phyloP scores from a whole-genome alignment of 2,888 invertebrate genomes.

The Seira sanloemensis region DNA sequence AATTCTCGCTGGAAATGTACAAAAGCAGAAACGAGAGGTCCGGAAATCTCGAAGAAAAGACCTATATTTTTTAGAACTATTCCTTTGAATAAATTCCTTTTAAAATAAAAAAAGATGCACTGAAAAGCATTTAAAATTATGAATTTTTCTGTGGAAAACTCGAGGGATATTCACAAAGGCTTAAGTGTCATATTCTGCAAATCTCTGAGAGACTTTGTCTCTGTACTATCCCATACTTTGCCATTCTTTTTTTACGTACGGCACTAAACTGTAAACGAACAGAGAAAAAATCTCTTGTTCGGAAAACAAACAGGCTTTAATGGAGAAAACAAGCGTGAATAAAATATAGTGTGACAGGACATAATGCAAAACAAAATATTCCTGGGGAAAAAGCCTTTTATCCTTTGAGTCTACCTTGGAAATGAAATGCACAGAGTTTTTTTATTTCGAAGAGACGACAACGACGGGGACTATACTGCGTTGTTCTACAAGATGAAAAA shows the following conservation, averaged over 20 bases:
- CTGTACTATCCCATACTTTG: neutral
- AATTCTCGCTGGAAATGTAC: too few relatives aligned
- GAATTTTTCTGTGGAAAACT: too few relatives aligned
- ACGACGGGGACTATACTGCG: too few relatives aligned
- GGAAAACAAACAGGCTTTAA: conserved; percentile 31
- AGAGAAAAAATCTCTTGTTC: neutral
- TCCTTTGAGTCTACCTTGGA: neutral
- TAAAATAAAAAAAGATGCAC: too few relatives aligned
- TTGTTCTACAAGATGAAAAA: too few relatives aligned
- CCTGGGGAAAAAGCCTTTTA: neutral
- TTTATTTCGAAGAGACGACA: too few relatives aligned
- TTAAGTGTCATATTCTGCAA: neutral
- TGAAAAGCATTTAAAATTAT: too few relatives aligned
- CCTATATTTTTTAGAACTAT: too few relatives aligned
- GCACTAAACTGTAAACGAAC: neutral
- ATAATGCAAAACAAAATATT: conserved; percentile 31
- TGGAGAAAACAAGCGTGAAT: conserved; percentile 44
- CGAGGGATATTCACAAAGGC: too few relatives aligned
- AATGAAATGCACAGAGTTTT: neutral
- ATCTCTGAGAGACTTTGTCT: neutral
- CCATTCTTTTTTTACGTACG: neutral
- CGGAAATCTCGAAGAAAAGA: too few relatives aligned
- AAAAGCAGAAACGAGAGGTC: too few relatives aligned
- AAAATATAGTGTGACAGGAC: conserved; percentile 38
- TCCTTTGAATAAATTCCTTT: too few relatives aligned